Evolutionary conservation across 2,113 vertebrate species (phyloP).

Genomic region (Pedetes capensis): DNA sequence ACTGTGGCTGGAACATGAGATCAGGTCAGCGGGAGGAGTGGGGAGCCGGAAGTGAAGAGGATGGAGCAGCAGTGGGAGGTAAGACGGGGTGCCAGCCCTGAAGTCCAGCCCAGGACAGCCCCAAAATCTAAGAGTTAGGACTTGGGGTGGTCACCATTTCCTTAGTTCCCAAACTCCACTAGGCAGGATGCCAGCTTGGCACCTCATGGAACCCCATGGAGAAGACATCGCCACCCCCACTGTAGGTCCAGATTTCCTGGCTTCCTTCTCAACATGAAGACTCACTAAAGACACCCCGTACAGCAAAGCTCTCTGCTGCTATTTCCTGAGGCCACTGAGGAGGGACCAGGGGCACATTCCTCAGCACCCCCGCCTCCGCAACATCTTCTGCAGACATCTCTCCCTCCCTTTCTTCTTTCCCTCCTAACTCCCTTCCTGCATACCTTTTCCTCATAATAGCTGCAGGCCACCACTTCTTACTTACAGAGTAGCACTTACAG

Average conservation of each 20-base stretch:
- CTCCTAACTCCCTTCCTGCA: neutral
- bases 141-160: neutral
- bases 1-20: neutral
- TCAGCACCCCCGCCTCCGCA: too few relatives aligned
- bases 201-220: rapidly evolving
- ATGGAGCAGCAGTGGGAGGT: neutral
- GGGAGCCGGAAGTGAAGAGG: neutral
- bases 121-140: neutral
- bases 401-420: neutral
- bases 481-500: neutral
- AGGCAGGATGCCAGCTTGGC: neutral
- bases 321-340: too few relatives aligned
- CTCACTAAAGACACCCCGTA: neutral
- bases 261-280: neutral
- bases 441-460: neutral
- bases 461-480: neutral
- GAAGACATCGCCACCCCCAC: neutral
- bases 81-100: neutral
- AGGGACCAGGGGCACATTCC: neutral
- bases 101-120: neutral
- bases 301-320: neutral
- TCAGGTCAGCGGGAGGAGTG: rapidly evolving
- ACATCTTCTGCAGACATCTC: neutral
- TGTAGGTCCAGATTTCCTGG: neutral
- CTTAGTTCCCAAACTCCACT: neutral